Evolutionary conservation across 2,797 vertebrate species (phyloP), one percentile per base, ranked within the genome.

Genomic region (Babyrousa celebensis): DNA sequence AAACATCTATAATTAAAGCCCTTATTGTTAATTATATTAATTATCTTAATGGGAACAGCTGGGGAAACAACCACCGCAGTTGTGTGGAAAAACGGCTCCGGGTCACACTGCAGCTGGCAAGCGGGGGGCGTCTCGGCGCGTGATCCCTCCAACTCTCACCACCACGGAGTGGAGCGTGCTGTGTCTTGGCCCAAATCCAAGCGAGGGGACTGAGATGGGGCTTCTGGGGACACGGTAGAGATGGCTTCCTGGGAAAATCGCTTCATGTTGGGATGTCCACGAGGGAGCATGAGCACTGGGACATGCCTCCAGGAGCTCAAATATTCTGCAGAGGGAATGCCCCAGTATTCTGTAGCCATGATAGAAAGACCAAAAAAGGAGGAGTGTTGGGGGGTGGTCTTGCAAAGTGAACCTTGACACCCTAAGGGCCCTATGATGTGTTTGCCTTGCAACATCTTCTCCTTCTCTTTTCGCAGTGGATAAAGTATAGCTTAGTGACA

Each of bases 21-120:
- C 89, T 74, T 62, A 91, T 74, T 94, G 93, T 84, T 96, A 90
- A 95, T 97, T 96, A 94, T 62, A 95, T 89, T 86, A 91, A 96
- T 96, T 94, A 95, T 78, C 74, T 83, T 80, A 70, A 91, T 84
- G 90, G 91, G 79, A 94, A 87, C 85, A 96, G 95, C 91, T 93
- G 96, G 70, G 87, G 43, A 85, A 82, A 82, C 70, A 52, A 63
- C 80, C 52, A 63, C 32, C 40, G 65, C 78, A 72, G 32, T 32
- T 56, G 40, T 77, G 74, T 40, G 17, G 65, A 48, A 40, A 74
- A 85, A 23, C 5, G 15, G 58, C 29, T 62, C 85, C 21, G 65
- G 94, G 84, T 86, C 89, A 79, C n/a, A 27, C 83, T 91, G 92
- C 68, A 21, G 17, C 27, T 63, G 52, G 92, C 62, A 54, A 21